Base-by-base conservation (phyloP, 1,140 invertebrate genomes). In the Euura saliciscinereae region DNA sequence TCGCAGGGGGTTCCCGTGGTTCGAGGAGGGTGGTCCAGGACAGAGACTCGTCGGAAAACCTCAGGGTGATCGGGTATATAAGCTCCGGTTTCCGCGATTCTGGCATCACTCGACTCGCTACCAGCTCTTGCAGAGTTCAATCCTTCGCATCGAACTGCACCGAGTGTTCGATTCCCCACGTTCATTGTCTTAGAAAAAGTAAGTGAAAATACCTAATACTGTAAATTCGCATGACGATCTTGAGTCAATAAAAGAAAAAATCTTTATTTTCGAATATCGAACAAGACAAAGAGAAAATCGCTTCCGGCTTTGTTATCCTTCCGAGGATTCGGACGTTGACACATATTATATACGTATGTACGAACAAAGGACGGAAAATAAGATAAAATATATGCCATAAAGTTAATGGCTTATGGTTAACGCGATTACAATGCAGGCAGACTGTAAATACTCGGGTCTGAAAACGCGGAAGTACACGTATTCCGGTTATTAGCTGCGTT, bases 401-500 rank as follows among this genome's bases (percentile, higher is more conserved):
- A 28, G 28, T 28, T 28, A 28, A 28, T 28, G 28, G 28, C 28
- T 59, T 59, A 59, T 59, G 13, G 51, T n/a, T 11, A 59, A 8
- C 51, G 51, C 51, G 51, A 59, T 59, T n/a, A 59, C 51, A 59
- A 59, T 59, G 3, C 28, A 59, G 13, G 28, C 28, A 28, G 28
- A 28, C 28, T 28, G 28, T 28, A 11, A 59, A 59, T 8, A 59
- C 28, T 28, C 28, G 28, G 51, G 51, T 3, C 8, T 11, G 10
- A 8, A 59, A 59, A 59, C 51, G 51, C 51, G 51, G 51, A 43
- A 11, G 66, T 8, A 43, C 43, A 43, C 66, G 3, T 44, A 67
- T 46, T 59, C 46, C 65, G 13, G 46, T 70, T 70, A n/a, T 51
- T 42, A 69, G 4, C 68, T 13, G 69, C 45, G 43, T 70, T 42